phyloP scores from a whole-genome alignment of 2,888 invertebrate genomes.

The Cerastis leucographa region DNA sequence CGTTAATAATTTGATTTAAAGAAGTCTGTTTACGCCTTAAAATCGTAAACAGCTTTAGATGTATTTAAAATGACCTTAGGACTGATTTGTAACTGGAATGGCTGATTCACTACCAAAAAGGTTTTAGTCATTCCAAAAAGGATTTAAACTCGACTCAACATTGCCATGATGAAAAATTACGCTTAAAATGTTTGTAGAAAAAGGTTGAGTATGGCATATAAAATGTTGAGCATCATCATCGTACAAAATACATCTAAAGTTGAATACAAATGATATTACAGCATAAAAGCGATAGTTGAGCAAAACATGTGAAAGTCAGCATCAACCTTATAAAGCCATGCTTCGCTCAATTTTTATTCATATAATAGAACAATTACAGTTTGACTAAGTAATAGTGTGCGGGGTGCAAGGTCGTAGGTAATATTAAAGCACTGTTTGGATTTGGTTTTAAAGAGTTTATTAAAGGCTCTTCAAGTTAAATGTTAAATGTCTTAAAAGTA shows the following conservation, averaged over 20 bases:
- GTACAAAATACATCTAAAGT: constrained; percentile 42
- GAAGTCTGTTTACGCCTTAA: constrained; percentile 36
- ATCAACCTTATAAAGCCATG: constrained; percentile 16
- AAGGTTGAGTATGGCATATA: constrained; percentile 15
- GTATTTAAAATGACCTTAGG: constrained; percentile 15
- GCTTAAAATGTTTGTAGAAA: constrained; percentile 32
- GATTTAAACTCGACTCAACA: constrained; percentile 20
- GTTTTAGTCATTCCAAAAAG: constrained; percentile 3
- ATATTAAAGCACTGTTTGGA: too few species aligned
- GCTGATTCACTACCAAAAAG: not conserved
- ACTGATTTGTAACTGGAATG: constrained; percentile 1
- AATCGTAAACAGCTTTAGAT: constrained; percentile 30
- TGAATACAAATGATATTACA: constrained; percentile 13
- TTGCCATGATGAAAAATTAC: constrained; percentile 51
- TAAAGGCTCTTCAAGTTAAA: too few species aligned
- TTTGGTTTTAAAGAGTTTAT: too few species aligned
- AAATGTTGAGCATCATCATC: constrained; percentile 25
- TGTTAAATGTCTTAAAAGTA: too few species aligned
- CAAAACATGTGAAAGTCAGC: constrained; percentile 6
- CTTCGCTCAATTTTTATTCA: constrained; percentile 49
- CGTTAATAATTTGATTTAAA: constrained; percentile 41
- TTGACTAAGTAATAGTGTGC: constrained; percentile 21
- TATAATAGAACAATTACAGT: constrained; percentile 25
- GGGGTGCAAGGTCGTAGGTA: too few species aligned
- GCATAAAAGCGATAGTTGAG: constrained; percentile 34